Base-by-base conservation (phyloP, 2,888 invertebrate genomes). In the Acrocyrtus sp. region DNA sequence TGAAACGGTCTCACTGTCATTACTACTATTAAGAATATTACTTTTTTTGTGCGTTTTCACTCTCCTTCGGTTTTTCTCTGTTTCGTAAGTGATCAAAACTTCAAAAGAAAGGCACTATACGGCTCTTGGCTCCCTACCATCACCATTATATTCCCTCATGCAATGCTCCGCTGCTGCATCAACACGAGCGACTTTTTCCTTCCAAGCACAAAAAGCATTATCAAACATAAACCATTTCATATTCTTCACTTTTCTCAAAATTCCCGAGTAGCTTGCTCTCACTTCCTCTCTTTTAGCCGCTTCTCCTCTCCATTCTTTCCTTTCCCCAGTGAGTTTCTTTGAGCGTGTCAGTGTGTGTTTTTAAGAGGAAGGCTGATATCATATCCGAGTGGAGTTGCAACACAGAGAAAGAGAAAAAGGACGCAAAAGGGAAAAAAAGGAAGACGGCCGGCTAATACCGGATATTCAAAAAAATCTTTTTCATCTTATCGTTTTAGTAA, bases 1-100 rank as follows among this genome's bases (percentile, higher is more conserved):
- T 10, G 29, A 50, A 63, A 29, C 26, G 61, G 50, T 58, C 34
- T 50, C 27, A 24, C 61, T 70, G 62, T 70, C 70, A 57, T 63
- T 70, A 70, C 41, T 43, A 48, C 61, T 61, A 69, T 69, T 69
- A 69, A 54, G 61, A 69, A 69, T 69, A 69, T 69, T 69, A 56
- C 61, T 48, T 68, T 65, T 66, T 45, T 43, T 24, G n/a, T 66
- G 48, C 26, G 47, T 56, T 57, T 48, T 45, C 47, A 69, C 48
- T 70, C 48, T 26, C 27, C 50, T 70, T 56, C n/a, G 24, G 22
- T 51, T 56, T 63, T 53, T 34, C 21, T 39, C 15, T 17, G n/a
- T n/a, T n/a, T n/a, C n/a, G n/a, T n/a, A n/a, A n/a, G n/a, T n/a
- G n/a, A n/a, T 21, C 3, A 43, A 68, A 68, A 62, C 62, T 63